Base-by-base conservation (phyloP, 2,113 vertebrate genomes). In the Myrmecophaga tridactyla region DNA sequence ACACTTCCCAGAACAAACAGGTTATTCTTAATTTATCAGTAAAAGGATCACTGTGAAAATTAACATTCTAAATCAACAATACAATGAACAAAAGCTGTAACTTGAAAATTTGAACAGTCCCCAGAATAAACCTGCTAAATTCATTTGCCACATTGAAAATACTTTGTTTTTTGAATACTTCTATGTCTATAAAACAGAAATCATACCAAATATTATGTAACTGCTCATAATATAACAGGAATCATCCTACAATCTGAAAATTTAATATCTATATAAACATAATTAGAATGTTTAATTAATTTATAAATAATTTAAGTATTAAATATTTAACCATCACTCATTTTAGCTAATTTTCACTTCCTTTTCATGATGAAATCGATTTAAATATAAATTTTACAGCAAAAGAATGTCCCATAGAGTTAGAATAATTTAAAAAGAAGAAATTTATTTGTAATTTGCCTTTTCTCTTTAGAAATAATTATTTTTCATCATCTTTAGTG, bases 401-500 rank as follows among this genome's bases (percentile, higher is more conserved):
- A 80, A 67, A 63, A 91, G 81, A 84, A 25, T 82, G 6, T 78
- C n/a, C 27, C 27, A n/a, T 36, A 27, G 18, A 86, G 65, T 86
- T 83, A 69, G 3, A 77, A 36, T 29, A 63, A 13, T 46, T 94
- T 77, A 36, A 56, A 93, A 96, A 92, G 13, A 86, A 46, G 75
- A 34, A 21, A 14, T 96, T 95, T 94, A 7, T 94, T 94, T 69
- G 53, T 83, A 31, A 85, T 77, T 95, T 94, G 51, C 43, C 15
- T 86, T 87, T 95, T 96, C 86, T 58, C 95, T 87, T 85, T 31
- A 92, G 93, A 67, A 87, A 93, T 84, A 97, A 95, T 65, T 96
- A 91, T 60, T 98, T 93, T 75, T 53, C 89, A 70, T 17, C 73
- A 90, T 95, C 96, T 93, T 92, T 96, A 62, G 96, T 98, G 96